A percentile compares a stretch with the other conserved stretches of the same genome.
Evolutionary conservation across 1,140 invertebrate species (phyloP).

Genomic region (Carcinoscorpius rotundicauda): DNA sequence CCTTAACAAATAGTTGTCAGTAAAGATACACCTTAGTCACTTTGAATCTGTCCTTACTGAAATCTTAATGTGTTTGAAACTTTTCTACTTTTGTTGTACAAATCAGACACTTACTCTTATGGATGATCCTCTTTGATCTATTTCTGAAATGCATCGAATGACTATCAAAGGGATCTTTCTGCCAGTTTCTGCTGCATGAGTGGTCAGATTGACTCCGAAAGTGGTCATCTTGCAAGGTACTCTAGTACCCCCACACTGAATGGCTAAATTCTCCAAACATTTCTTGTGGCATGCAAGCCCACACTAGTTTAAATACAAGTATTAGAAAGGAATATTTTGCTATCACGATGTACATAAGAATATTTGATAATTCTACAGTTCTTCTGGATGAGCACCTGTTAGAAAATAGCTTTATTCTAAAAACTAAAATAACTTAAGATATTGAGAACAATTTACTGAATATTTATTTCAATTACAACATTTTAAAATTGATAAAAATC

Average conservation of each 20-base stretch:
- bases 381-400: no score
- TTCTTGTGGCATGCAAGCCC: conserved; percentile 37
- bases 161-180: conserved; percentile 40
- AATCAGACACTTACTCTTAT: conserved; percentile 20
- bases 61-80: no score
- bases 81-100: no score
- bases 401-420: no score
- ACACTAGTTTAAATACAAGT: conserved; percentile 29
- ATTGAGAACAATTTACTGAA: no score
- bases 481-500: no score
- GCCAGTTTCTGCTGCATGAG: conserved; percentile 36
- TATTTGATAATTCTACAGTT: no score
- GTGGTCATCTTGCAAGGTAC: conserved; percentile 36
- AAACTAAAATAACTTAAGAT: no score
- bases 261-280: conserved; percentile 35
- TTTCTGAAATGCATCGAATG: conserved; percentile 40
- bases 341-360: background rate
- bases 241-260: conserved; percentile 34
- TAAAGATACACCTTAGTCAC: no score
- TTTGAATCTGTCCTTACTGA: no score
- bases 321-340: background rate
- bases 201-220: conserved; percentile 42
- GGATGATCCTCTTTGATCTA: conserved; percentile 38
- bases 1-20: no score
- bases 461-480: no score